A percentile compares a stretch with the other conserved stretches of the same genome.
phyloP scores from a whole-genome alignment of 2,888 invertebrate genomes.

The Drosophila pullipes region DNA sequence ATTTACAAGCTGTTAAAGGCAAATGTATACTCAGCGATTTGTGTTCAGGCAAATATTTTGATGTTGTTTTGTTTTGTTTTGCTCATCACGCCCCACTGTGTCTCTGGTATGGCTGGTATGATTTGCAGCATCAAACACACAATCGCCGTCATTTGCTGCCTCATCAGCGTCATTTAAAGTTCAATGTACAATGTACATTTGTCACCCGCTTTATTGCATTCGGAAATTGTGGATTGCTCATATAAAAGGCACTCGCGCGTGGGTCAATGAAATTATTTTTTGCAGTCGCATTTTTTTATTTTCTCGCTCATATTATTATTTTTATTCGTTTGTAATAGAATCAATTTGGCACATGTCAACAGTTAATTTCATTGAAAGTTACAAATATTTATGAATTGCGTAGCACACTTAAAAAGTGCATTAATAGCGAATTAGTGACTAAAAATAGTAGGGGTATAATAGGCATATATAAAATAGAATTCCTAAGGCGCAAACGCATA shows the following conservation, averaged over 20 bases:
- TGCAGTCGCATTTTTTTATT: slow-evolving; percentile 32
- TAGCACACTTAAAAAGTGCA: not conserved
- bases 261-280: slow-evolving; percentile 71
- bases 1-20: slow-evolving; percentile 62
- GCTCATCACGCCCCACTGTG: not conserved
- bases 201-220: slow-evolving; percentile 70
- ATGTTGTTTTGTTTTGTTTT: not conserved
- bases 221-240: slow-evolving; percentile 77
- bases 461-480: not conserved
- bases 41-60: slow-evolving; percentile 41
- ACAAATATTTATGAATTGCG: not conserved
- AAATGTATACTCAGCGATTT: slow-evolving; percentile 50
- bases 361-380: not conserved
- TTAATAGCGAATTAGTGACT: not conserved
- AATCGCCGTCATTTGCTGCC: slow-evolving; percentile 30
- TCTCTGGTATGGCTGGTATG: slow-evolving; percentile 13
- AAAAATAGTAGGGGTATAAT: not conserved
- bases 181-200: slow-evolving; percentile 65
- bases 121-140: slow-evolving; percentile 42
- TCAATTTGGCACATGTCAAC: not conserved
- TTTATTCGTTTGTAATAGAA: slow-evolving; percentile 13
- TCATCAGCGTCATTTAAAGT: slow-evolving; percentile 56
- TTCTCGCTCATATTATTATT: slow-evolving; percentile 10
- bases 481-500: not conserved
- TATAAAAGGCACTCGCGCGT: slow-evolving; percentile 47